Base-by-base conservation (phyloP, 2,888 invertebrate species). In the Leptopterna dolabrata region DNA sequence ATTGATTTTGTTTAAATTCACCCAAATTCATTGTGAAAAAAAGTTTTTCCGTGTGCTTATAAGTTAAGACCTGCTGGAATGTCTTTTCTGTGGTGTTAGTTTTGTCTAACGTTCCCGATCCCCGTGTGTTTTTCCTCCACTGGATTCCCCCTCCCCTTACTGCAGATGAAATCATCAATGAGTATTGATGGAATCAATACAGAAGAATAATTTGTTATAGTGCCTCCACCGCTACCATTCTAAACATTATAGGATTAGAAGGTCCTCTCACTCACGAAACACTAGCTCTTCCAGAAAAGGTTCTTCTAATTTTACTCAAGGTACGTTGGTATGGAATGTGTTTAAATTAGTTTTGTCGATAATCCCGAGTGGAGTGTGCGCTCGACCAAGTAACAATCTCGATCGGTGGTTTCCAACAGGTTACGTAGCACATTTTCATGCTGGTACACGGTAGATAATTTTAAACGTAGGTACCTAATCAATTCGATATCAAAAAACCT, bases 181-280 rank as follows among this genome's bases (percentile, higher is more conserved):
- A n/a, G n/a, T n/a, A n/a, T n/a, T n/a, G n/a, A n/a, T n/a, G n/a
- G n/a, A n/a, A n/a, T n/a, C n/a, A n/a, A n/a, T n/a, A n/a, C n/a
- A n/a, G n/a, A n/a, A 63, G 45, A 45, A 41, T 43, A 45, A 45
- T 81, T 51, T 81, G 81, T 81, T 81, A 36, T 81, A 81, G 81
- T 30, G 13, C 36, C 29, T n/a, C 13, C 71, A 70, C 16, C 71
- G 70, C 71, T 71, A 83, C 63, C 85, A 85, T 76, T 73, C 9
- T 85, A 70, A 81, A 81, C 9, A n/a, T 70, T 63, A 83, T 70
- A 83, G 43, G 29, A 45, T 29, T 85, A 85, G 85, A 30, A 85
- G 76, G 30, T 47, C 41, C 47, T 71, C 73, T 16, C 71, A 85
- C 47, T 85, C 85, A 1, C 51, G 85, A 45, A 85, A 85, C 47